Percentiles rank a stretch among this genome's conserved stretches.
These are phyloP conservation scores for Nylanderia fulva DNA, from an alignment of 1,140 invertebrate genomes.

Conservation along the genomic window DNA sequence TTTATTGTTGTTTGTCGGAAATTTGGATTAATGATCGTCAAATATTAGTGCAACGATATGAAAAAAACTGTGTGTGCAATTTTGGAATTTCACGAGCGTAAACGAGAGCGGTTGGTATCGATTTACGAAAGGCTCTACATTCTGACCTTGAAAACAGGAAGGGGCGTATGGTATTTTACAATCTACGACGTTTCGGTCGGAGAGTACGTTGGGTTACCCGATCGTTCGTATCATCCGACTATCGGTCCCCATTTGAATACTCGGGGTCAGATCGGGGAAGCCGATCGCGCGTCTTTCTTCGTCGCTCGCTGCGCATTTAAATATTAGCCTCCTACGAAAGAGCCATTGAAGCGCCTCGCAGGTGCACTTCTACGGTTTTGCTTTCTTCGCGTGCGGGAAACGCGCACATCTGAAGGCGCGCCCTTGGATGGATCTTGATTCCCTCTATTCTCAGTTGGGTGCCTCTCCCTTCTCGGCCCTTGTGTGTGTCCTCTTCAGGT, in stretches of 20 bases:
- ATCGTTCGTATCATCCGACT: constrained; percentile 71
- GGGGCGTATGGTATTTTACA: constrained; percentile 51
- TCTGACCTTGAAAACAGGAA: constrained; percentile 46
- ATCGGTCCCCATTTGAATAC: constrained; percentile 75
- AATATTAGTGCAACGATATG: too few species aligned
- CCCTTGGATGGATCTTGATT: constrained; percentile 67
- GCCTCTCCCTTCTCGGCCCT: constrained; percentile 22
- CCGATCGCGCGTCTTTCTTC: constrained; percentile 52
- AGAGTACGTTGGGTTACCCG: constrained; percentile 64
- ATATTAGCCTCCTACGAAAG: constrained; percentile 77
- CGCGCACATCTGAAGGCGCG: constrained; percentile 61
- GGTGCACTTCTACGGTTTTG: constrained; percentile 69
- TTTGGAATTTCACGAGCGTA: background rate
- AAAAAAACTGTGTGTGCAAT: too few species aligned
- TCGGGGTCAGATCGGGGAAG: constrained; percentile 64
- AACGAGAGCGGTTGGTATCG: background rate
- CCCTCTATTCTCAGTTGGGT: constrained; percentile 64
- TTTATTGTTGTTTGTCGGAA: background rate
- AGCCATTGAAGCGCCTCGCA: constrained; percentile 71
- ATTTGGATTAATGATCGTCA: background rate
- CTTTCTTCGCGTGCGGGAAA: constrained; percentile 72
- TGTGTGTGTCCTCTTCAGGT: constrained; percentile 23
- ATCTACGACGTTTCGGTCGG: constrained; percentile 17
- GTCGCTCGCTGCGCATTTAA: constrained; percentile 71
- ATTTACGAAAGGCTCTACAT: background rate